These are phyloP conservation scores for Polypedilum vanderplanki DNA, from an alignment of 1,140 invertebrate species.

Conservation along the genomic window DNA sequence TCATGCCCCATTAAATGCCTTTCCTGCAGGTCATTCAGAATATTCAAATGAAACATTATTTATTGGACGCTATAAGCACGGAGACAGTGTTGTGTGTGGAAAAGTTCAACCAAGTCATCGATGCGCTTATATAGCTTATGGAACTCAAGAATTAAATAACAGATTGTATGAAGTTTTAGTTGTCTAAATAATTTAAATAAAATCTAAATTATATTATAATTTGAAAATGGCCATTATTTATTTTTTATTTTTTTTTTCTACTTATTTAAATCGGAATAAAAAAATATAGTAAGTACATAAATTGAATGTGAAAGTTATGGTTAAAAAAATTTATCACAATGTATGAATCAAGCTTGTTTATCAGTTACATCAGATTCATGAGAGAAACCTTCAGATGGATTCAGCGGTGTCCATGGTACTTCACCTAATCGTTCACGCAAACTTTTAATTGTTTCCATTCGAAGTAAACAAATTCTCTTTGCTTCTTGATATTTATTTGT, in stretches of 20 bases:
- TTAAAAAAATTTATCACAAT: background rate
- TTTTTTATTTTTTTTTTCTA: background rate
- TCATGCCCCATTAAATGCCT: background rate
- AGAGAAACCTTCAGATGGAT: background rate
- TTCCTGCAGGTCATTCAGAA: background rate
- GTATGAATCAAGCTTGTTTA: background rate
- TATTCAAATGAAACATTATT: background rate
- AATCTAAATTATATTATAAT: background rate
- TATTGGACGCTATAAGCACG: background rate
- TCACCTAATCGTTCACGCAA: background rate
- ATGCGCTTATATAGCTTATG: constrained; percentile 15
- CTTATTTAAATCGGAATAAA: background rate
- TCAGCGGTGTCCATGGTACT: background rate
- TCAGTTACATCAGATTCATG: background rate
- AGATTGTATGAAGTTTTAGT: background rate
- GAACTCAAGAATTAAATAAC: background rate
- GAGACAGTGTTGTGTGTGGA: background rate
- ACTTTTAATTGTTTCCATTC: background rate
- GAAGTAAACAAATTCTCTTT: background rate
- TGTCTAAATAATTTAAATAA: background rate
- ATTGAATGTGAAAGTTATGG: background rate
- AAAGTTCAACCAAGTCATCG: background rate
- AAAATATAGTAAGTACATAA: background rate
- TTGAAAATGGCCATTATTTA: background rate
- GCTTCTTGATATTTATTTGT: background rate